phyloP scores from a whole-genome alignment of 2,113 vertebrate genomes.

The pig (Sus scrofa) region T2T-Sscrofa CM000813.6:151830501-151831000 shows the following conservation, averaged over 20 bases:
- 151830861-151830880: constrained; percentile 8
- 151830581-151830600: constrained; percentile 55
- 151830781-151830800: background rate
- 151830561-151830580: constrained; percentile 76
- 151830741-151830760: background rate
- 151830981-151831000: background rate
- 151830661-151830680: background rate
- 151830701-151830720: background rate
- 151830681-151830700: background rate
- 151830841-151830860: background rate
- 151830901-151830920: background rate
- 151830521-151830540: constrained; percentile 73
- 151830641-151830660: background rate
- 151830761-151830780: background rate
- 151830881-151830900: constrained; percentile 24
- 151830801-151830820: background rate
- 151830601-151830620: background rate
- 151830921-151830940: background rate
- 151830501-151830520: constrained; percentile 75
- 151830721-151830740: background rate
- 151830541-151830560: constrained; percentile 79
- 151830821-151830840: background rate
- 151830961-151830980: background rate
- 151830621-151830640: background rate
- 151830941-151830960: background rate